Percentiles rank a stretch among this genome's conserved stretches.
Conservation (phyloP, 92 coral and sea anemone species). For the Pocillopora meandrina region DNA sequence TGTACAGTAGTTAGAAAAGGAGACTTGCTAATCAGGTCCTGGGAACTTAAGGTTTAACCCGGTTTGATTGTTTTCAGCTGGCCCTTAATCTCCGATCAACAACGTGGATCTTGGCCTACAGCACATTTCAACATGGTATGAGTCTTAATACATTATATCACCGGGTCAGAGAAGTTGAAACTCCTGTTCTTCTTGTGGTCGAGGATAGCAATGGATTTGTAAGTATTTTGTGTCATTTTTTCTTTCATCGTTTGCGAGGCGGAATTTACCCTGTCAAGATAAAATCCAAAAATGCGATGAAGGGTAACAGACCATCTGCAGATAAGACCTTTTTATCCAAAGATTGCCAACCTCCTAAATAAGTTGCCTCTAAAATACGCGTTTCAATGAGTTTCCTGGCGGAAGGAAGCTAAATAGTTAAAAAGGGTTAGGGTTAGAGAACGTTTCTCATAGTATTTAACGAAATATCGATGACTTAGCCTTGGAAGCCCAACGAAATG, state of each 20-base stretch:
- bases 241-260: no score
- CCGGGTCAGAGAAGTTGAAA: constrained; percentile 73
- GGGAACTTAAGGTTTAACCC: not conserved
- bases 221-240: constrained; percentile 21
- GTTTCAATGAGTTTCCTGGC: not conserved
- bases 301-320: not conserved
- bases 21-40: not conserved
- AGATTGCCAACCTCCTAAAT: not conserved
- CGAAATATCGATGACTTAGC: not conserved
- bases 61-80: constrained; percentile 45
- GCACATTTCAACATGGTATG: constrained; percentile 88
- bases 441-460: not conserved
- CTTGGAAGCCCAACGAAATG: not conserved
- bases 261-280: no score
- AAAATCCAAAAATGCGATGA: no score
- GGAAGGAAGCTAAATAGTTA: not conserved
- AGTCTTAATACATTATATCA: constrained; percentile 84
- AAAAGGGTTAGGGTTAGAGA: no score
- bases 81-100: constrained; percentile 68
- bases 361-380: no score
- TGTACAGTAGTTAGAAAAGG: not conserved
- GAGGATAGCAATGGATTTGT: constrained; percentile 79
- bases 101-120: constrained; percentile 86
- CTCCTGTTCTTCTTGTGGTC: constrained; percentile 81
- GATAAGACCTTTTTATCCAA: no score